phyloP scores from a whole-genome alignment of 2,113 vertebrate genomes.

The Rhinopithecus roxellana region DNA sequence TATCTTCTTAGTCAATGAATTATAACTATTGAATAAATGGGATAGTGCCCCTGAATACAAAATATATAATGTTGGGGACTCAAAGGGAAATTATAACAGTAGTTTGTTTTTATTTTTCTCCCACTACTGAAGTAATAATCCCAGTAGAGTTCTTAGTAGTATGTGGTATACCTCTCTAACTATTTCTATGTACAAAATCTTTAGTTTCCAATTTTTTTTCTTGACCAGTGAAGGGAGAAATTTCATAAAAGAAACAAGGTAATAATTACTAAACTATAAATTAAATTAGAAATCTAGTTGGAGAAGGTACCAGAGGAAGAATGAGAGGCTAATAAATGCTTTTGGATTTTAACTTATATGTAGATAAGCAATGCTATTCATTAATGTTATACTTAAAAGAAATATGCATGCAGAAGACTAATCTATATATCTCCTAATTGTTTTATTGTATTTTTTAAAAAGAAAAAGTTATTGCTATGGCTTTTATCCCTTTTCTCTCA shows the following conservation, averaged over 20 bases:
- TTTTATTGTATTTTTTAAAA: background rate
- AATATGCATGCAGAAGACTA: background rate
- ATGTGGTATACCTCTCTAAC: background rate
- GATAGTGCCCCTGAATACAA: background rate
- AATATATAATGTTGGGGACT: background rate
- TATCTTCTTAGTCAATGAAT: background rate
- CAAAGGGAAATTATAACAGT: background rate
- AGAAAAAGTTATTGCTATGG: background rate
- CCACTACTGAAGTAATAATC: background rate
- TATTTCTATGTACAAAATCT: constrained; percentile 26
- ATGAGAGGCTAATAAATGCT: background rate
- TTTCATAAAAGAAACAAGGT: background rate
- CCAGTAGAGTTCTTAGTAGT: background rate
- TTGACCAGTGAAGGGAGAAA: background rate
- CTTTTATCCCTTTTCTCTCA: background rate
- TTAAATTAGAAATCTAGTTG: background rate
- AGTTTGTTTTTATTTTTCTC: background rate
- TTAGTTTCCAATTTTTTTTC: constrained; percentile 23
- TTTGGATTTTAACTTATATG: background rate
- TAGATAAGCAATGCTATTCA: background rate
- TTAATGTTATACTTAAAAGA: background rate
- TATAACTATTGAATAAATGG: background rate
- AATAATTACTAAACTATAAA: constrained; percentile 3
- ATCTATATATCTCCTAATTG: background rate
- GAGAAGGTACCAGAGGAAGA: background rate